Percentiles rank a stretch among this genome's conserved stretches.
These are phyloP conservation scores for Stratiolaelaps scimitus DNA, from an alignment of 1,140 invertebrate genomes.

Conservation along the genomic window DNA sequence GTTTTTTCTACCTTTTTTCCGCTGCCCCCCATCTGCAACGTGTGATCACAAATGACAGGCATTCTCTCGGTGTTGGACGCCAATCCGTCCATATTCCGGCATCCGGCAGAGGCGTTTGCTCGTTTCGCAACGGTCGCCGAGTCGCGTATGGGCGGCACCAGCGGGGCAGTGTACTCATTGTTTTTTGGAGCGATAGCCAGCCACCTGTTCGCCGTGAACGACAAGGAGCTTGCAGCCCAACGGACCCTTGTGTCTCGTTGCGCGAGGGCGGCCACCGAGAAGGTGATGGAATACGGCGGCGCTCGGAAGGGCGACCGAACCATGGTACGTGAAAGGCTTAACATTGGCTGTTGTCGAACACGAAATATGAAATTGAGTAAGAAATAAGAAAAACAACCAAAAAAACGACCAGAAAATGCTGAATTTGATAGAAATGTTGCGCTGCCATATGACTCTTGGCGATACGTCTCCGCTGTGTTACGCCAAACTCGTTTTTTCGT, in stretches of 20 bases:
- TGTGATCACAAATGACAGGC: no score
- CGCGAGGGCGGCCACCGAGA: conserved; percentile 46
- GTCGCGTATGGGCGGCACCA: conserved; percentile 55
- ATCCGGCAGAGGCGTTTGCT: conserved; percentile 31
- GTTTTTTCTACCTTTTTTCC: no score
- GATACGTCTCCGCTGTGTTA: no score
- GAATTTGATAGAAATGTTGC: no score
- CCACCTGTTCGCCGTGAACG: conserved; percentile 27
- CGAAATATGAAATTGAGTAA: no score
- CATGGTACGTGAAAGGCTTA: conserved; percentile 45
- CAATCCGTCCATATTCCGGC: neutral
- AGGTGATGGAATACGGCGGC: conserved; percentile 56
- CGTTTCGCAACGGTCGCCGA: conserved; percentile 44
- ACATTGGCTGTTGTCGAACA: neutral
- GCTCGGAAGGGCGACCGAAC: conserved; percentile 61
- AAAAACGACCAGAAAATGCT: neutral
- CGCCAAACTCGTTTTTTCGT: no score
- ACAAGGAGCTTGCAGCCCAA: neutral
- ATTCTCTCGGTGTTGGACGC: neutral
- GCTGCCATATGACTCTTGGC: no score
- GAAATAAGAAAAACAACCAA: no score
- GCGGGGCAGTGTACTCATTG: conserved; percentile 56
- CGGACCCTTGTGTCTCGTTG: conserved; percentile 28
- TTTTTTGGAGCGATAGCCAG: conserved; percentile 52
- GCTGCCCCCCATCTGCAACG: no score